A percentile compares a stretch with the other conserved stretches of the same genome.
Conservation (phyloP, 2,113 vertebrate genomes). For the Psammodynastes pulverulentus region DNA sequence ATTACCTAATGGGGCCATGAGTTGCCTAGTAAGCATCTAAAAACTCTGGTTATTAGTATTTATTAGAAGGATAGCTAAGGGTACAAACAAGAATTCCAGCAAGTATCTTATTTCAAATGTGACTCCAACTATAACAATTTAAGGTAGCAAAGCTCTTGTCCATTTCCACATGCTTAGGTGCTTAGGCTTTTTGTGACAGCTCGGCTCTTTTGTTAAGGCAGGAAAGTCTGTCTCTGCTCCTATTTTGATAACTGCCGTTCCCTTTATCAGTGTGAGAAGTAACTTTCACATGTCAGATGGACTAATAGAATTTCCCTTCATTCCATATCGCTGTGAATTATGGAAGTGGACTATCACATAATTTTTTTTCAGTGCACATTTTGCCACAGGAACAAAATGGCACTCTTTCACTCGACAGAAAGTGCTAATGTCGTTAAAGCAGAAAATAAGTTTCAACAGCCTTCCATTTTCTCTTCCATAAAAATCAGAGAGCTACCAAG, state of each 20-base stretch:
- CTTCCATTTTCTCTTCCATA: not conserved
- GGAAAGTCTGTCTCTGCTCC: not conserved
- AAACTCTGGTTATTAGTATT: not conserved
- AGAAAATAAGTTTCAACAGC: not conserved
- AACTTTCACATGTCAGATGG: not conserved
- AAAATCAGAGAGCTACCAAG: not conserved
- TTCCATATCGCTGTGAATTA: not conserved
- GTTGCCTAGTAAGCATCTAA: not conserved
- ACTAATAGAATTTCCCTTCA: not conserved
- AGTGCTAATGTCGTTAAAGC: not conserved
- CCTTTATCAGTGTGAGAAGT: not conserved
- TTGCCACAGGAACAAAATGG: not conserved
- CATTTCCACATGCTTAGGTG: not conserved
- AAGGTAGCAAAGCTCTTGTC: not conserved
- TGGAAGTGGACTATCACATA: not conserved
- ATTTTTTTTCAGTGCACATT: not conserved
- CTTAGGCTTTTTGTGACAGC: not conserved
- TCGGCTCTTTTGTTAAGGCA: not conserved
- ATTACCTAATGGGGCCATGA: not conserved
- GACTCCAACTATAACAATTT: not conserved
- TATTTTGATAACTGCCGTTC: not conserved
- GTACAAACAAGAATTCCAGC: not conserved
- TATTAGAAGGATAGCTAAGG: not conserved
- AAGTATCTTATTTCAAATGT: not conserved
- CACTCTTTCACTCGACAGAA: not conserved